A percentile compares a stretch with the other conserved stretches of the same genome.
These are phyloP conservation scores for Perodicticus potto DNA, from an alignment of 2,797 vertebrate genomes.

Conservation along the genomic window DNA sequence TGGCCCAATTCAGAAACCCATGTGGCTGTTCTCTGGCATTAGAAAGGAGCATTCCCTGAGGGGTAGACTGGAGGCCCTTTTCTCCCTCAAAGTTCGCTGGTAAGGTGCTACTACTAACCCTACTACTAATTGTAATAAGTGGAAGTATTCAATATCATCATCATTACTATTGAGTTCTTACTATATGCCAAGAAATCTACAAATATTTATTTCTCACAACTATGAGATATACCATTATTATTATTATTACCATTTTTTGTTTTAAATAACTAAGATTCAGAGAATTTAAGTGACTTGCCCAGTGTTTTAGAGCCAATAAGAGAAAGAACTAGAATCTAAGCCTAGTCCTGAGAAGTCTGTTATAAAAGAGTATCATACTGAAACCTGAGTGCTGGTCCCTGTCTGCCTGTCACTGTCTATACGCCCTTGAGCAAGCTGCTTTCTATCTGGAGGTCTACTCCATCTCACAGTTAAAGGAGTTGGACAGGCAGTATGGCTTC, in stretches of 20 bases:
- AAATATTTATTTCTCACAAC: neutral
- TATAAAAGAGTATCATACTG: neutral
- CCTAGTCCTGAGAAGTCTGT: neutral
- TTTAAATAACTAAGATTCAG: slow-evolving; percentile 10
- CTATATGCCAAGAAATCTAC: neutral
- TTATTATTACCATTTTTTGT: neutral
- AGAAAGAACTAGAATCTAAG: neutral
- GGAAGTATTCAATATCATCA: neutral
- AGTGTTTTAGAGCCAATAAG: neutral
- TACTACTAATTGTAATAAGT: neutral
- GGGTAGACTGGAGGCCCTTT: neutral
- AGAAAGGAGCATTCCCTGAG: neutral
- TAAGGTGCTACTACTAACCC: neutral
- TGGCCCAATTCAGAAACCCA: neutral
- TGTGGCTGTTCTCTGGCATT: neutral
- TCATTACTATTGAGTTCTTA: neutral
- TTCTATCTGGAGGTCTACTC: neutral
- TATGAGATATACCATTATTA: neutral
- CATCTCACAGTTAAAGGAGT: neutral
- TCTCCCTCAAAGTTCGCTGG: slow-evolving; percentile 11
- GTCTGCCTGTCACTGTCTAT: neutral
- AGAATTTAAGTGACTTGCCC: neutral
- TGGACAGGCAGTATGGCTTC: neutral
- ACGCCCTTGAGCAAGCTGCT: neutral
- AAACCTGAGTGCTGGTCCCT: neutral